Conservation (phyloP, 1,140 invertebrate genomes). For the Ladona fulva region DNA sequence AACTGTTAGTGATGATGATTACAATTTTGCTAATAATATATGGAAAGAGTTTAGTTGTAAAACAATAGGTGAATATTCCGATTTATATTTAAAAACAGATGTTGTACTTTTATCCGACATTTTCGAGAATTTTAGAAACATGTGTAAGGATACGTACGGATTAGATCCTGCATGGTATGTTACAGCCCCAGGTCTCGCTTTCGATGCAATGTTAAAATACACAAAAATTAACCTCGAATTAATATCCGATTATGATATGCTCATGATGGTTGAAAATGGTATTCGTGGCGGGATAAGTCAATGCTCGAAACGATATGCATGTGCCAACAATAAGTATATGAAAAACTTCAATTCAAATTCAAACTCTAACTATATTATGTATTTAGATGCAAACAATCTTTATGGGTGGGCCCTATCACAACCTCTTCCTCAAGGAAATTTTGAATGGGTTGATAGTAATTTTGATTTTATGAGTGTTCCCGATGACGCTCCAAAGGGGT, state of each 20-base stretch:
- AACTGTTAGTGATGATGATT: constrained; percentile 19
- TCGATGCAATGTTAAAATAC: constrained; percentile 26
- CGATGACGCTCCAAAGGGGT: too few relatives aligned
- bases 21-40: background rate
- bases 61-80: background rate
- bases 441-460: constrained; percentile 23
- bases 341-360: too few relatives aligned
- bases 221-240: constrained; percentile 25
- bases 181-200: constrained; percentile 27
- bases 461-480: too few relatives aligned
- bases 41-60: background rate
- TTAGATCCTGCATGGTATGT: constrained; percentile 29
- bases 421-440: constrained; percentile 21
- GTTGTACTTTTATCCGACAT: background rate
- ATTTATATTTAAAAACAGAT: constrained; percentile 9
- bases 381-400: constrained; percentile 26
- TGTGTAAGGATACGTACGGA: constrained; percentile 18
- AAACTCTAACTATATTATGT: too few relatives aligned
- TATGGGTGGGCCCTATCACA: constrained; percentile 26
- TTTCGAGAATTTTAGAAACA: background rate
- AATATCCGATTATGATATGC: constrained; percentile 25
- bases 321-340: too few relatives aligned
- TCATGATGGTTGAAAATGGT: constrained; percentile 25
- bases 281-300: too few relatives aligned
- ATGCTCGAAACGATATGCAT: too few relatives aligned